These are phyloP conservation scores for Lasioglossum marginatum DNA, from an alignment of 2,888 invertebrate species.

Conservation along the genomic window DNA sequence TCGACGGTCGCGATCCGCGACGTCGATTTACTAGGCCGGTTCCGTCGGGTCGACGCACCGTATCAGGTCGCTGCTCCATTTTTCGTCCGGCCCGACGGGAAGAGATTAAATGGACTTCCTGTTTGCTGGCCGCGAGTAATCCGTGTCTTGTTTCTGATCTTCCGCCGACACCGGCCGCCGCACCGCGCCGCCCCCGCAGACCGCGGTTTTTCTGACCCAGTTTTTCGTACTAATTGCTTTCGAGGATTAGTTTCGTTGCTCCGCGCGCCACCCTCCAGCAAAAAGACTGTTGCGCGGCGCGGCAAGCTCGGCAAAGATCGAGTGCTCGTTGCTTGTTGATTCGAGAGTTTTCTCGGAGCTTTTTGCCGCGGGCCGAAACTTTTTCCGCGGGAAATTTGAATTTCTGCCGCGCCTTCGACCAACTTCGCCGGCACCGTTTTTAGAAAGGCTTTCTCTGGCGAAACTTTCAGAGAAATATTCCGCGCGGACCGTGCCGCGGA, in stretches of 20 bases:
- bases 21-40: conserved; percentile 40
- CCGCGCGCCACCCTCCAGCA: not conserved
- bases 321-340: not conserved
- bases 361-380: not conserved
- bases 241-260: not conserved
- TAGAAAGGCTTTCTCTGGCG: not conserved
- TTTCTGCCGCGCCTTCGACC: not conserved
- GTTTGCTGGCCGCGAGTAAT: conserved; percentile 32
- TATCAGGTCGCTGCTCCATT: conserved; percentile 27
- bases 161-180: conserved; percentile 1
- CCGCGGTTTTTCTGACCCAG: conserved; percentile 7
- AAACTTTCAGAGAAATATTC: not conserved
- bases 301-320: conserved; percentile 2
- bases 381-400: conserved; percentile 9
- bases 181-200: not conserved
- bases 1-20: no score
- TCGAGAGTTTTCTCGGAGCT: not conserved
- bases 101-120: conserved; percentile 55
- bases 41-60: conserved; percentile 22
- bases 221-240: conserved; percentile 21
- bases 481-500: not conserved
- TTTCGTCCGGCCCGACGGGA: conserved; percentile 14
- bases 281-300: not conserved
- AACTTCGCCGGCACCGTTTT: not conserved
- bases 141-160: conserved; percentile 36